Conservation (phyloP, 2,797 vertebrate species). For the Schizopygopsis pylzovi region DNA sequence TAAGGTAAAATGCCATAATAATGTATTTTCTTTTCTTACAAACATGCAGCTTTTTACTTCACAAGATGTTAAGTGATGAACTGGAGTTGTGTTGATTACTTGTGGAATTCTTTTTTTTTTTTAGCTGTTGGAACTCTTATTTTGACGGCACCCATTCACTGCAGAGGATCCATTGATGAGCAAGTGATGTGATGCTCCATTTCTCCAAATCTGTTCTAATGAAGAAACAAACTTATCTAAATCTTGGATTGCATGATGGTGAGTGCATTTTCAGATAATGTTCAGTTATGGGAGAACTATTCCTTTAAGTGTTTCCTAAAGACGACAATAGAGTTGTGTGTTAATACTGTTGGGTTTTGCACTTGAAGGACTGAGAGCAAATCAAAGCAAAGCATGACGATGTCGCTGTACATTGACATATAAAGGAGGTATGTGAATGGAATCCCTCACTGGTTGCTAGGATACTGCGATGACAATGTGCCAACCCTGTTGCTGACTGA, state of each 20-base stretch:
- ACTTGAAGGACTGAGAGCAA: constrained; percentile 73
- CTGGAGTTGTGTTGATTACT: not conserved
- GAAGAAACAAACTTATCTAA: not conserved
- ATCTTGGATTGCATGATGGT: not conserved
- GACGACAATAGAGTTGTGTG: not conserved
- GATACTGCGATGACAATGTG: constrained; percentile 57
- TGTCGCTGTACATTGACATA: not conserved
- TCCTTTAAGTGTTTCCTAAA: not conserved
- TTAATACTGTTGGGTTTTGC: constrained; percentile 67
- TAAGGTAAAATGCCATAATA: too few relatives aligned
- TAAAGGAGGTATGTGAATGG: constrained; percentile 42
- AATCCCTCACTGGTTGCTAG: constrained; percentile 65
- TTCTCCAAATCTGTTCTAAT: not conserved
- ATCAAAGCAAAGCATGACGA: constrained; percentile 4
- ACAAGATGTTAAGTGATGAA: not conserved
- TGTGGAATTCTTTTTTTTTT: not conserved
- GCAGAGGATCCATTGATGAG: not conserved
- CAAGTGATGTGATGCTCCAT: not conserved
- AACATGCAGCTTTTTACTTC: not conserved
- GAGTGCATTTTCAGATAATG: not conserved
- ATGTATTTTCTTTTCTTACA: too few relatives aligned
- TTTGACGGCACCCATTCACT: not conserved
- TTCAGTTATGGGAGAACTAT: not conserved
- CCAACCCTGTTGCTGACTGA: constrained; percentile 43
- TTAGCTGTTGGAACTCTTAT: not conserved